Evolutionary conservation across 2,888 invertebrate genomes (phyloP).

Genomic region (Protonemura montana): DNA sequence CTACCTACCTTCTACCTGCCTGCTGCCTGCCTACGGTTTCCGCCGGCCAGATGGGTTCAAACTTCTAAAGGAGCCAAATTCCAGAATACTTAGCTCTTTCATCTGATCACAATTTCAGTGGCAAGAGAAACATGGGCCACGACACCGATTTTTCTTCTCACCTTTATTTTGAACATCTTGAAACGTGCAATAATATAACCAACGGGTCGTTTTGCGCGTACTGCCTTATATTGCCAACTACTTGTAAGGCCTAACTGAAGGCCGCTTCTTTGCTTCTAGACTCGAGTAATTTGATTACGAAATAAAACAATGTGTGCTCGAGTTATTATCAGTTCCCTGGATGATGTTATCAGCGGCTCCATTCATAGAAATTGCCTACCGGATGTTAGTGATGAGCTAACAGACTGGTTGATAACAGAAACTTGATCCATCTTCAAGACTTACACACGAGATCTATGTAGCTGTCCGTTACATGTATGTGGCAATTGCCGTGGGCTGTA

Average conservation of each 20-base stretch:
- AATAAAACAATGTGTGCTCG: conserved; percentile 18
- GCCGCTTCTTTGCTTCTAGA: not conserved
- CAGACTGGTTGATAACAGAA: not conserved
- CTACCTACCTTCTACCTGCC: too few relatives aligned
- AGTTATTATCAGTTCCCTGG: conserved; percentile 15
- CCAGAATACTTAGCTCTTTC: not conserved
- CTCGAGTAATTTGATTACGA: conserved; percentile 13
- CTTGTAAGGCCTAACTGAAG: not conserved
- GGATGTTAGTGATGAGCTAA: conserved; percentile 15
- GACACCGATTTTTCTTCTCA: not conserved
- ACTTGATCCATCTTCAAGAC: not conserved
- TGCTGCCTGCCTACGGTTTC: not conserved
- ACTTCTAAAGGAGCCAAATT: conserved; percentile 12
- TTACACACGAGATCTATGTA: not conserved
- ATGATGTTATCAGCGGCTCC: not conserved
- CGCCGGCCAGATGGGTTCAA: not conserved
- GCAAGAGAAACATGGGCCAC: not conserved
- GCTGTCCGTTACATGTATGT: not conserved
- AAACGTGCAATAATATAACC: not conserved
- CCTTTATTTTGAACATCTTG: not conserved
- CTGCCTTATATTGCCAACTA: not conserved
- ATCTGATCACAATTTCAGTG: not conserved
- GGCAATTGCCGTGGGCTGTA: not conserved
- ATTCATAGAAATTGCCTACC: conserved; percentile 22
- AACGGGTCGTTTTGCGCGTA: not conserved